Evolutionary conservation across 2,113 vertebrate species (phyloP), one percentile per base, ranked within the genome.

Genomic region (Chinchilla lanigera): DNA sequence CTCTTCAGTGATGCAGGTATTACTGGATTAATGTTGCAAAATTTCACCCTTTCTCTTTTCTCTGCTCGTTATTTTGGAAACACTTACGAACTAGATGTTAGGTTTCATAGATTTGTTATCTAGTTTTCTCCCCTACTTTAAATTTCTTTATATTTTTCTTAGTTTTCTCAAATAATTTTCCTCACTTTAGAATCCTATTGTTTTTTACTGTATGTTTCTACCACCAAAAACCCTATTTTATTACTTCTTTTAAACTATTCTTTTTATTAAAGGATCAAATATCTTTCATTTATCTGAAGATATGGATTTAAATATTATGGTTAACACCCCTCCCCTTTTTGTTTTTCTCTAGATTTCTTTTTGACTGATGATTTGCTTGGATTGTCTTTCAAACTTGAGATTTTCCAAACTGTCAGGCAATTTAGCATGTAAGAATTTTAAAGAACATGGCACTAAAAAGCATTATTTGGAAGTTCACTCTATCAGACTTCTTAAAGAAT

Each of bases 221-320:
- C 33, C 44, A 44, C 81, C 78, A 38, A 90, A 86, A 93, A 12
- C 54, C 82, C 14, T 8, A 86, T 82, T 90, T 50, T 41, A 85
- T 63, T 80, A 11, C 61, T 89, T n/a, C 26, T 92, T 61, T 85
- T 13, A 50, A 33, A 84, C 65, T 83, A 73, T 73, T 56, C 10
- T 63, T 35, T 10, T 77, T 84, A 60, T 88, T 89, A 54, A 50
- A 61, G 44, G 89, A 85, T 78, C 20, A 95, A 94, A 89, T 50
- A 69, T 16, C 22, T 54, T 77, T 93, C n/a, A 86, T 75, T 94
- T 90, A 8, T 65, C 19, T 77, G 16, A 83, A 41, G 35, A 60
- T 50, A 75, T 19, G 65, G 10, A 82, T 47, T 94, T 87, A 86
- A 95, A 41, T 47, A 84, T 20, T 47, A 20, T 65, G 13, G 56